Conservation (phyloP, 2,113 vertebrate genomes). For the Nycticorax nycticorax region DNA sequence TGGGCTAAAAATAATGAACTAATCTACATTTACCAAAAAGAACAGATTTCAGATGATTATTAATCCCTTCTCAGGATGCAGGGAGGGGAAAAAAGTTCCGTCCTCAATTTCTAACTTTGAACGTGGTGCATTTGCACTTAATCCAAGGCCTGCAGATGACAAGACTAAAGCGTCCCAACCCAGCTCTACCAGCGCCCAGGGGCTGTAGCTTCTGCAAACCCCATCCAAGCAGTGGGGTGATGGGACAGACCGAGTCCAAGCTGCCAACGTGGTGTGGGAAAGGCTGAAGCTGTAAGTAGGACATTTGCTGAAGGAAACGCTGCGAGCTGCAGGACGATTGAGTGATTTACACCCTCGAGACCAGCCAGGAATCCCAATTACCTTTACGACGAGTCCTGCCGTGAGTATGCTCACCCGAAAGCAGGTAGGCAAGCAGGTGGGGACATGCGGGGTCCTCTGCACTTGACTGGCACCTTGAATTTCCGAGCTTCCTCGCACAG, state of each 20-base stretch:
- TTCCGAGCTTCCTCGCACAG: not conserved
- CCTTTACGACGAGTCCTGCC: not conserved
- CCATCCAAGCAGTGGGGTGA: not conserved
- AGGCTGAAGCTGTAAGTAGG: not conserved
- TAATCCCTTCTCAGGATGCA: not conserved
- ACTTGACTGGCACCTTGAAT: too few species aligned
- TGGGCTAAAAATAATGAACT: slow-evolving; percentile 53
- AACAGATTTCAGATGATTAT: not conserved
- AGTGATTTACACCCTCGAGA: not conserved
- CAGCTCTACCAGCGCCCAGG: rapidly evolving
- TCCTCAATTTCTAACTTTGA: not conserved
- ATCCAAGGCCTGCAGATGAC: not conserved
- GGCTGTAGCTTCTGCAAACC: not conserved
- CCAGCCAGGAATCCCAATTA: not conserved
- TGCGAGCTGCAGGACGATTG: not conserved
- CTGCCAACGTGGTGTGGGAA: not conserved
- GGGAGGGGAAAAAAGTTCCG: not conserved
- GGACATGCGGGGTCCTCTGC: rapidly evolving
- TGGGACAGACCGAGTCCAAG: rapidly evolving
- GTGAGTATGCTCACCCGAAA: too few species aligned
- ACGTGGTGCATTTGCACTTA: not conserved
- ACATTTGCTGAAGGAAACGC: not conserved
- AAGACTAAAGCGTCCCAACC: not conserved
- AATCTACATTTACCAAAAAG: not conserved
- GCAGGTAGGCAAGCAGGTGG: not conserved